Conservation (phyloP, 2,797 vertebrate genomes). For the Sphenopsis melanotis region DNA sequence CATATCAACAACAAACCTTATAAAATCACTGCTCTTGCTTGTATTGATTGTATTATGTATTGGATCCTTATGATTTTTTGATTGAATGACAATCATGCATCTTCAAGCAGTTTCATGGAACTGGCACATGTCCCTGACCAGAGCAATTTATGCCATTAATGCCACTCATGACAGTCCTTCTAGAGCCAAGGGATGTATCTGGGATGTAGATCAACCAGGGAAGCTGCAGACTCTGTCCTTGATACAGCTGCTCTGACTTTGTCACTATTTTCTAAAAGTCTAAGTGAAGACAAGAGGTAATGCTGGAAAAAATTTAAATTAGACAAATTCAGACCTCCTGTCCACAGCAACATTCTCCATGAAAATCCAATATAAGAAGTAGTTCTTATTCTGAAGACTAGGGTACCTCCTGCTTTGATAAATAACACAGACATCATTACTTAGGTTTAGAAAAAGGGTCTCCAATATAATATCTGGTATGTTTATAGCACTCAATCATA, state of each 20-base stretch:
- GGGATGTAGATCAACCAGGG: neutral
- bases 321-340: neutral
- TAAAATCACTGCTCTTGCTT: neutral
- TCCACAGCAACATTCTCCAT: neutral
- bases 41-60: neutral
- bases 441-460: neutral
- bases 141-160: neutral
- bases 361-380: neutral
- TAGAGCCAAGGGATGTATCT: neutral
- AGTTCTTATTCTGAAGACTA: neutral
- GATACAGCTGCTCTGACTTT: neutral
- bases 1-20: neutral
- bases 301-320: neutral
- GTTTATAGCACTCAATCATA: neutral
- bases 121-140: rapidly evolving
- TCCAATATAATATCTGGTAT: neutral
- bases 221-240: neutral
- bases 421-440: neutral
- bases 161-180: neutral
- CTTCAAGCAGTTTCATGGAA: neutral
- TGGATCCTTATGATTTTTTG: neutral
- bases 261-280: neutral
- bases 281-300: neutral
- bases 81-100: neutral
- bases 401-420: neutral